Conservation (phyloP, 1,140 invertebrate genomes). For the Lepidurus packardi region DNA sequence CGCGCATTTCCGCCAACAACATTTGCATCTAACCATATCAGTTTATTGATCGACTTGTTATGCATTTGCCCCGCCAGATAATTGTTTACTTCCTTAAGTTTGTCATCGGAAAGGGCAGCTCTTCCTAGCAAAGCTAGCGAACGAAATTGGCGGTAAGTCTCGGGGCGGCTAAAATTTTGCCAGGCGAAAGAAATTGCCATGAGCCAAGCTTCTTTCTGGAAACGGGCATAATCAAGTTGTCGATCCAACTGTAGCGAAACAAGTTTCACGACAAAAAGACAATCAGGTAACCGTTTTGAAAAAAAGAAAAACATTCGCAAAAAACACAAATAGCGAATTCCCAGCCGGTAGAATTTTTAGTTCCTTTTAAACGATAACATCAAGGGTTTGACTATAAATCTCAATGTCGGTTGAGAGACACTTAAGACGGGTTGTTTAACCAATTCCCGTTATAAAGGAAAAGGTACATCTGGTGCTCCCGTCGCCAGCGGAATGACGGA, state of each 20-base stretch:
- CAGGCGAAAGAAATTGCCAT: slow-evolving; percentile 62
- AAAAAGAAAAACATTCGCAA: background rate
- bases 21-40: slow-evolving; percentile 57
- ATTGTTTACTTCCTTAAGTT: slow-evolving; percentile 66
- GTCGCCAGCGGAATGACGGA: background rate
- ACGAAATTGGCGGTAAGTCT: slow-evolving; percentile 65
- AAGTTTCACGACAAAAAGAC: background rate
- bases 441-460: slow-evolving; percentile 1
- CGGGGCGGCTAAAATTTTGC: slow-evolving; percentile 53
- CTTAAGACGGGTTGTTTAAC: background rate
- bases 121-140: slow-evolving; percentile 74
- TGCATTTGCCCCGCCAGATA: background rate
- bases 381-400: background rate
- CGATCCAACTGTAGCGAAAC: slow-evolving; percentile 52
- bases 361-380: background rate
- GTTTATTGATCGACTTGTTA: background rate
- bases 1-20: slow-evolving; percentile 50
- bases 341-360: too few species aligned
- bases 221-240: slow-evolving; percentile 70
- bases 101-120: slow-evolving; percentile 71
- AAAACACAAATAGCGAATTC: too few species aligned
- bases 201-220: slow-evolving; percentile 66
- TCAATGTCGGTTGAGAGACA: background rate
- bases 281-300: slow-evolving; percentile 27
- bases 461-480: background rate